These are phyloP conservation scores for Gymnocypris eckloni DNA, from an alignment of 2,797 vertebrate species.

Conservation along the genomic window DNA sequence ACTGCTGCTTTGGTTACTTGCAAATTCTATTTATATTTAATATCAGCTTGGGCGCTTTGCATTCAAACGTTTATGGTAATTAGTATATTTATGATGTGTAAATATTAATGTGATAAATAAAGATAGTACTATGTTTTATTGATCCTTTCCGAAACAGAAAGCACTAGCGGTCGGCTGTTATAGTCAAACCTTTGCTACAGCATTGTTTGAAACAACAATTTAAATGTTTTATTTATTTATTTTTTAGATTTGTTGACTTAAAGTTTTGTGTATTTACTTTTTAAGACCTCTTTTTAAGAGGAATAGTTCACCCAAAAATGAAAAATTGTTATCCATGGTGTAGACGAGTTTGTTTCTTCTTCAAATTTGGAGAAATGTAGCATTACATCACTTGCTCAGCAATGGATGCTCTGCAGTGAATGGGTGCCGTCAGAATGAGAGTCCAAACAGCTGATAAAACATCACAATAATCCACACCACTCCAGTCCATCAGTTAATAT, in stretches of 20 bases:
- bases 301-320: neutral
- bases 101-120: neutral
- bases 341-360: neutral
- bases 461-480: neutral
- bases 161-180: neutral
- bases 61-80: neutral
- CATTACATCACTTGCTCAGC: neutral
- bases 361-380: neutral
- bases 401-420: neutral
- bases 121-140: neutral
- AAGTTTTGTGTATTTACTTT: neutral
- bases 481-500: neutral
- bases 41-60: no score
- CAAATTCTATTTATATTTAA: neutral
- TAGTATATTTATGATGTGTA: neutral
- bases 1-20: neutral
- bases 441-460: neutral
- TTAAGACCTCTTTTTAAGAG: neutral
- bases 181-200: neutral
- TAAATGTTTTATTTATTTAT: neutral
- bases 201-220: neutral
- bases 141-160: neutral
- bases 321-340: neutral
- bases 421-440: conserved; percentile 1
- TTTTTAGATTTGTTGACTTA: neutral